Conservation (phyloP, 2,797 vertebrate species). For the Melanotaenia pygmaea region DNA sequence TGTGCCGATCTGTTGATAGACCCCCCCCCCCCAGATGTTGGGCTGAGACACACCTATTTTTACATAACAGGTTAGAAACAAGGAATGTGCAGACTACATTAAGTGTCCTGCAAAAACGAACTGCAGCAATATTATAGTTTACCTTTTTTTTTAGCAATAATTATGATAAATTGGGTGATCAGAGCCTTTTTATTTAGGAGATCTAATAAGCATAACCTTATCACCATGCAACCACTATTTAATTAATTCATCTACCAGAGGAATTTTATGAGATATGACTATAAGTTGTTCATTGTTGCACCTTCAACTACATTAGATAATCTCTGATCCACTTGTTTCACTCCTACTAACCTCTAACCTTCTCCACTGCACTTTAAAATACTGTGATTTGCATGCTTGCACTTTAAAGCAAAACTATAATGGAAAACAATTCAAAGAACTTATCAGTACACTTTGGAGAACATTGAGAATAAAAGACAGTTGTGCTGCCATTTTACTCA, state of each 20-base stretch:
- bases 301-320: background rate
- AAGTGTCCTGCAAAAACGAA: background rate
- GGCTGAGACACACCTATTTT: background rate
- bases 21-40: background rate
- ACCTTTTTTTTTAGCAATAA: background rate
- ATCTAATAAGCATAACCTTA: background rate
- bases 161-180: background rate
- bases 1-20: background rate
- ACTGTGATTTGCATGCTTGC: background rate
- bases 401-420: background rate
- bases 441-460: background rate
- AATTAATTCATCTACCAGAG: background rate
- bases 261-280: background rate
- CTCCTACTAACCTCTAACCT: no score
- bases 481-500: constrained; percentile 4
- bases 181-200: rapidly evolving
- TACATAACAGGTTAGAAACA: background rate
- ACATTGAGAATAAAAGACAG: constrained; percentile 3
- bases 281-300: background rate
- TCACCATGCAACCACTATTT: background rate
- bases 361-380: no score
- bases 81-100: background rate
- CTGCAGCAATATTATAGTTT: background rate
- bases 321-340: background rate
- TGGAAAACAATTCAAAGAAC: background rate